These are phyloP conservation scores for Eurosta solidaginis DNA, from an alignment of 1,140 invertebrate genomes.

Conservation along the genomic window DNA sequence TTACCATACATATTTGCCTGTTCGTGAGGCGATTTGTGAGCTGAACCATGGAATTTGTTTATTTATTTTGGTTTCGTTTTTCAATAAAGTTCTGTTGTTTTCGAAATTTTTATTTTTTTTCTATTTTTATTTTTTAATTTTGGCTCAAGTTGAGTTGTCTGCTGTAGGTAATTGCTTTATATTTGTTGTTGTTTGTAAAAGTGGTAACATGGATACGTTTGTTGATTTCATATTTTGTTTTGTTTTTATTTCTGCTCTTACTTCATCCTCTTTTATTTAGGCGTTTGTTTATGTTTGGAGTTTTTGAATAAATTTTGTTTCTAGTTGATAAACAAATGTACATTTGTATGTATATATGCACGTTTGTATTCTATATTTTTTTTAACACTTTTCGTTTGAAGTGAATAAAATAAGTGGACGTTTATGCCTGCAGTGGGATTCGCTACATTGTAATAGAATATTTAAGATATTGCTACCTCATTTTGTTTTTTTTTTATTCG, in stretches of 20 bases:
- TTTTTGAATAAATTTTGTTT: background rate
- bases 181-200: background rate
- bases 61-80: conserved; percentile 16
- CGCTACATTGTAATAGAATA: background rate
- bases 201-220: background rate
- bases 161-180: background rate
- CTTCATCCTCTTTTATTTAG: background rate
- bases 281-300: background rate
- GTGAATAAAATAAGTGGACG: background rate
- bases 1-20: no score
- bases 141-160: background rate
- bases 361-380: background rate
- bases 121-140: background rate
- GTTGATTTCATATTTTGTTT: background rate
- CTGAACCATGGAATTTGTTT: background rate
- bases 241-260: background rate
- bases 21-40: background rate
- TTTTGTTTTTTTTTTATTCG: no score
- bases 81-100: background rate
- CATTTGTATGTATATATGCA: background rate
- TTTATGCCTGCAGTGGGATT: background rate
- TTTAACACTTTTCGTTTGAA: background rate
- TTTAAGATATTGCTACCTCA: background rate
- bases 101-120: background rate
- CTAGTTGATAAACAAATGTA: background rate